phyloP scores from a whole-genome alignment of 2,113 vertebrate genomes.

The Solea senegalensis region DNA sequence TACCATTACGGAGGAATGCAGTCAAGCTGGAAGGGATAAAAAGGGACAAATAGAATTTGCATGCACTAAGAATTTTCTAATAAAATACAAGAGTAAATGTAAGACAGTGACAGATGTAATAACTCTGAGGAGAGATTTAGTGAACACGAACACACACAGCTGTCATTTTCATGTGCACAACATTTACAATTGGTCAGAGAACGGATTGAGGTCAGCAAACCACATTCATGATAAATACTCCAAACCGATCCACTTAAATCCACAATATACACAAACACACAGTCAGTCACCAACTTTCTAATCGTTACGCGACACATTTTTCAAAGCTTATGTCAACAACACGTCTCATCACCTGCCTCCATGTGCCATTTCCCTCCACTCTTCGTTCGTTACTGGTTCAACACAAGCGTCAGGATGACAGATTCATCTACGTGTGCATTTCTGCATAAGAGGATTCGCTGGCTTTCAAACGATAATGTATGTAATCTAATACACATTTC shows the following conservation, averaged over 20 bases:
- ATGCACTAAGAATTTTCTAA: too few relatives aligned
- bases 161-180: constrained; percentile 26
- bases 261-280: not conserved
- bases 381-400: constrained; percentile 17
- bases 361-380: constrained; percentile 19
- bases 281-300: not conserved
- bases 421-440: not conserved
- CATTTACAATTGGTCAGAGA: constrained; percentile 25
- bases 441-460: not conserved
- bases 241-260: constrained; percentile 8
- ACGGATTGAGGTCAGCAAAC: constrained; percentile 16
- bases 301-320: constrained; percentile 37
- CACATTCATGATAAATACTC: not conserved
- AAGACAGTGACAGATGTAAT: too few relatives aligned
- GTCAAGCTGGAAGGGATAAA: too few relatives aligned
- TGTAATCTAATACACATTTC: not conserved
- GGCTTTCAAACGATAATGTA: not conserved
- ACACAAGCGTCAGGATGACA: too few relatives aligned
- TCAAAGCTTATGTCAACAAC: constrained; percentile 37
- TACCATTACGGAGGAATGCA: too few relatives aligned
- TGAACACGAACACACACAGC: too few relatives aligned
- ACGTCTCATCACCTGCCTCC: not conserved
- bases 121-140: too few relatives aligned
- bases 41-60: too few relatives aligned
- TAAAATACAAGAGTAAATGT: too few relatives aligned